Base-by-base conservation (phyloP, 2,113 vertebrate genomes). In the Notiomystis cincta region DNA sequence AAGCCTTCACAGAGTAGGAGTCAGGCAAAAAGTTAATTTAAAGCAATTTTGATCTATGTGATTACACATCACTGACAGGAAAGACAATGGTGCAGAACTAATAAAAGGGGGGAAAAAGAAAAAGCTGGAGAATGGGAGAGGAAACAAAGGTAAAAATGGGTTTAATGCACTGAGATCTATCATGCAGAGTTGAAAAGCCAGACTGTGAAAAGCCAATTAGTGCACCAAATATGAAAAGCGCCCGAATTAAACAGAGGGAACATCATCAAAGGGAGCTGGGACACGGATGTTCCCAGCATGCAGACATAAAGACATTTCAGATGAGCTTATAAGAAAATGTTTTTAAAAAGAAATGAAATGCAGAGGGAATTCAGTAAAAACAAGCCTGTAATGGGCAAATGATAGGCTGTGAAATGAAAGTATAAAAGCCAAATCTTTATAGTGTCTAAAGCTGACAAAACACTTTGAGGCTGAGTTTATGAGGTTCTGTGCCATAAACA, bases 131-230 rank as follows among this genome's bases (percentile, higher is more conserved):
- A 69, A 76, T 19, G 33, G 47, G 14, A 80, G 37, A 58, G 30
- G 35, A 92, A 94, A 89, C 27, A 87, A 54, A 54, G 60, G 64
- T 58, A 88, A 65, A 81, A 92, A 62, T 47, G 16, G 50, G 7
- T 67, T 90, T 58, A 95, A 87, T 77, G 89, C 60, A 87, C 21
- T 47, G 15, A 71, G 51, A 80, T 87, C 51, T 70, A 37, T 38
- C 86, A 20, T 2, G 35, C 54, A 44, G 91, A 83, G 71, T 9
- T 64, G 86, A 93, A 92, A 94, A 93, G 70, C 70, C 71, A 83
- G 75, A 14, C 90, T 83, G 82, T 89, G 95, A 90, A 95, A 86
- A 97, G 80, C 92, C 91, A 97, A 89, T 97, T 96, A 97, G 89
- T 58, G 56, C 42, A 75, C 23, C 4, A 31, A 87, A 86, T 90